phyloP scores from a whole-genome alignment of 2,888 invertebrate species.

The Helleia helle region DNA sequence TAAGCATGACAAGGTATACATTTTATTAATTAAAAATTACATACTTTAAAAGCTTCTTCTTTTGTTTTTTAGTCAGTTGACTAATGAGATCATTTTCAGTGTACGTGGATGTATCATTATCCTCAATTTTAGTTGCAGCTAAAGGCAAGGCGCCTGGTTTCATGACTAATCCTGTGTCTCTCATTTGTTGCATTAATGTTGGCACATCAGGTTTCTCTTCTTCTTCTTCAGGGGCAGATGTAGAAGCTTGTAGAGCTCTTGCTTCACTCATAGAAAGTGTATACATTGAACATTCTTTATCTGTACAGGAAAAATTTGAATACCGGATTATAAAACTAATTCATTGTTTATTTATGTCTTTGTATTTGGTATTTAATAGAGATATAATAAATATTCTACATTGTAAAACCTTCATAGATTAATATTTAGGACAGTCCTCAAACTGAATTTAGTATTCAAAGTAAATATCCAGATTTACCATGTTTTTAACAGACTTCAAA shows the following conservation, averaged over 20 bases:
- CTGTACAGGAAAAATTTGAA: constrained; percentile 63
- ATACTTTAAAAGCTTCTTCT: constrained; percentile 91
- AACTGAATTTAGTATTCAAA: too few species aligned
- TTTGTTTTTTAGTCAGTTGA: constrained; percentile 89
- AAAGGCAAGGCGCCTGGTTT: constrained; percentile 82
- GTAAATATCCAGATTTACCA: too few species aligned
- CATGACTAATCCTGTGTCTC: constrained; percentile 91
- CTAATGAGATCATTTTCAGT: constrained; percentile 88
- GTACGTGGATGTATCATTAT: constrained; percentile 67
- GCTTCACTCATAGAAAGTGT: constrained; percentile 88
- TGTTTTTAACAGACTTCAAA: too few species aligned
- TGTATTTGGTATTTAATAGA: too few species aligned
- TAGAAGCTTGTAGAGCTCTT: constrained; percentile 78
- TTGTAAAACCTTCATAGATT: too few species aligned
- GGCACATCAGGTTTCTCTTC: constrained; percentile 75
- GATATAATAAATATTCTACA: too few species aligned
- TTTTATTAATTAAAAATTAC: constrained; percentile 18
- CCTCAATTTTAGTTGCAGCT: constrained; percentile 73
- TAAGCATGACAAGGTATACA: too few species aligned
- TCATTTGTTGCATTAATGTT: constrained; percentile 90
- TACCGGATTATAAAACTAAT: too few species aligned
- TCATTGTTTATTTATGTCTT: too few species aligned
- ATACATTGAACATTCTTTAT: constrained; percentile 97
- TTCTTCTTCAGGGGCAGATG: constrained; percentile 81
- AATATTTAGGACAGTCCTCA: too few species aligned